Base-by-base conservation (phyloP, 2,113 vertebrate genomes). In the Phaethon lepturus region DNA sequence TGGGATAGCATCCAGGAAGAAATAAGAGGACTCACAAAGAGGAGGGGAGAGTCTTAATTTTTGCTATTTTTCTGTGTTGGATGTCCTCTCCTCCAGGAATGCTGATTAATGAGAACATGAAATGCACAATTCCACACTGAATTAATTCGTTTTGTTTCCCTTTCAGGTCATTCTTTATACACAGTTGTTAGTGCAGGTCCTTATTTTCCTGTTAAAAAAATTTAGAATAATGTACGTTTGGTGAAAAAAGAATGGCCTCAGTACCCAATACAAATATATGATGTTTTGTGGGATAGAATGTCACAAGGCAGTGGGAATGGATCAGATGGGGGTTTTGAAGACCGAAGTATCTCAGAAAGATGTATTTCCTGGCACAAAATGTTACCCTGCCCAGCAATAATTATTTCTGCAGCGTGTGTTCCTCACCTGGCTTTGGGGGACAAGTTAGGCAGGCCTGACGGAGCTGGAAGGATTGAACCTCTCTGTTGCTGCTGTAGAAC, bases 1-100 rank as follows among this genome's bases (percentile, higher is more conserved):
- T 97, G 97, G 95, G 94, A 97, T 76, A 76, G 66, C 68, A 71
- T 97, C 95, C 96, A 97, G 94, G 45, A 96, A 67, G 62, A 95
- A 38, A 79, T 89, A 92, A 94, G 79, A 86, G 44, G 50, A 66
- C 71, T 94, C 42, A 75, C 26, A 94, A 45, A 85, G 47, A 87
- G 71, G 47, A 89, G 69, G 38, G 71, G 22, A 74, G 82, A 76
- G 38, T 91, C 66, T 93, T 91, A 72, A 58, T 93, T 96, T 93
- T 91, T 94, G 53, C 60, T 85, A 0, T 3, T 84, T 95, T 87
- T 95, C 66, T 66, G 24, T 53, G 77, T 53, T 96, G 73, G 67
- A 82, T 87, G 28, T 53, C 50, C 56, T 40, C 20, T 94, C 69
- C 58, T 93, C 42, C 81, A 87, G 60, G 60, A 91, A 47, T 79